Conservation (phyloP, 2,888 invertebrate genomes). For the Spodoptera picta region DNA sequence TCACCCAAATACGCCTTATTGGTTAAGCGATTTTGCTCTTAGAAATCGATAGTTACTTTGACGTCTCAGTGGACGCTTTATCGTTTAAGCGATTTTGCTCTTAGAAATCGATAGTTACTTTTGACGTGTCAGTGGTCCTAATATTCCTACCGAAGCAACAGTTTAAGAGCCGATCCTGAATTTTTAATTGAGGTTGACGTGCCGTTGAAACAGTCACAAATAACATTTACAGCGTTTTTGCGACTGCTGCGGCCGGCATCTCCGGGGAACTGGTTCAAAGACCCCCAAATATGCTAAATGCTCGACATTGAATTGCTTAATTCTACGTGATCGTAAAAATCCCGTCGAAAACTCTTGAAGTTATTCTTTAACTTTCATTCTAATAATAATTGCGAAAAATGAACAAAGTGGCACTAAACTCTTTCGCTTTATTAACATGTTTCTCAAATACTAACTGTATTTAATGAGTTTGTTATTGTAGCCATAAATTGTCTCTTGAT, state of each 20-base stretch:
- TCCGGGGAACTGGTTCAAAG: constrained; percentile 47
- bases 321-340: constrained; percentile 25
- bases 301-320: constrained; percentile 45
- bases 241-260: constrained; percentile 9
- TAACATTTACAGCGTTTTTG: constrained; percentile 33
- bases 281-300: constrained; percentile 43
- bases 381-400: constrained; percentile 21
- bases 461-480: constrained; percentile 18
- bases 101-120: no score
- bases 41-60: no score
- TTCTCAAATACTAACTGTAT: background rate
- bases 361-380: constrained; percentile 5
- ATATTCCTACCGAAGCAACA: background rate
- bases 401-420: constrained; percentile 26
- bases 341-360: constrained; percentile 10
- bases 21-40: no score
- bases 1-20: no score
- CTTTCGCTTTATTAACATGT: constrained; percentile 14
- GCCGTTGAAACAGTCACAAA: constrained; percentile 29
- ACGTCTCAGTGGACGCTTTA: no score
- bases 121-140: no score
- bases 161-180: constrained; percentile 9
- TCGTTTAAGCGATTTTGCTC: no score
- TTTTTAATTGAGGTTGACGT: constrained; percentile 21
- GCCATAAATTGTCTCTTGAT: constrained; percentile 7